Conservation (phyloP, 2,888 invertebrate genomes). For the Melanostoma mellinum region DNA sequence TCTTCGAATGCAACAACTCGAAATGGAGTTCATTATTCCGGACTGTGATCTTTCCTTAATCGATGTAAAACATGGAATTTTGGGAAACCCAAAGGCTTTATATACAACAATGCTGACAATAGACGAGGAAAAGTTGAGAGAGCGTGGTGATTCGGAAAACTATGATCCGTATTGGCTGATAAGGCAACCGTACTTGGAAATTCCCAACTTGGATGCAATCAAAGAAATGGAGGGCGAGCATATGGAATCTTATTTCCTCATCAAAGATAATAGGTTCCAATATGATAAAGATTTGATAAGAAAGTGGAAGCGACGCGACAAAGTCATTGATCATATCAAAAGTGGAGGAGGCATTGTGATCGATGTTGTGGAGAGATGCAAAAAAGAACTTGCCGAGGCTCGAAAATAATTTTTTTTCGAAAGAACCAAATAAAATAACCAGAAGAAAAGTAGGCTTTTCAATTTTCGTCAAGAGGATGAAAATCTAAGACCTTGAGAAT, state of each 20-base stretch:
- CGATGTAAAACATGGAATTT: slow-evolving; percentile 79
- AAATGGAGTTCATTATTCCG: slow-evolving; percentile 79
- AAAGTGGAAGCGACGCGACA: slow-evolving; percentile 77
- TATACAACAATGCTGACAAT: slow-evolving; percentile 79
- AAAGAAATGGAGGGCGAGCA: slow-evolving; percentile 72
- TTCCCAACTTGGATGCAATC: slow-evolving; percentile 75
- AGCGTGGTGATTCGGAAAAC: slow-evolving; percentile 74
- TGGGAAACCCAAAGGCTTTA: slow-evolving; percentile 79
- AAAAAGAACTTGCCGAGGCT: slow-evolving; percentile 83
- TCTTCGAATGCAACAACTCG: slow-evolving; percentile 77
- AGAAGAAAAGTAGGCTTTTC: no score
- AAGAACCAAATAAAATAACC: not conserved
- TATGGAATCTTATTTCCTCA: slow-evolving; percentile 76
- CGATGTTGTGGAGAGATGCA: slow-evolving; percentile 61
- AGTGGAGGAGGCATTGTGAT: slow-evolving; percentile 74
- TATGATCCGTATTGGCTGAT: slow-evolving; percentile 80
- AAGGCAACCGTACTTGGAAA: slow-evolving; percentile 76
- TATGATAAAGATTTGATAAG: slow-evolving; percentile 62
- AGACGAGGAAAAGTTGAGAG: slow-evolving; percentile 77
- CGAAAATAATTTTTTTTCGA: slow-evolving; percentile 15
- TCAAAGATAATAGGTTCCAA: slow-evolving; percentile 75
- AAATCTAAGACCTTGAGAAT: no score
- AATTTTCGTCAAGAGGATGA: no score
- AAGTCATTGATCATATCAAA: slow-evolving; percentile 74
- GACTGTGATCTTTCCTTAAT: slow-evolving; percentile 78